These are phyloP conservation scores for Reinhardtius hippoglossoides DNA, from an alignment of 2,113 vertebrate species.

Conservation along the genomic window DNA sequence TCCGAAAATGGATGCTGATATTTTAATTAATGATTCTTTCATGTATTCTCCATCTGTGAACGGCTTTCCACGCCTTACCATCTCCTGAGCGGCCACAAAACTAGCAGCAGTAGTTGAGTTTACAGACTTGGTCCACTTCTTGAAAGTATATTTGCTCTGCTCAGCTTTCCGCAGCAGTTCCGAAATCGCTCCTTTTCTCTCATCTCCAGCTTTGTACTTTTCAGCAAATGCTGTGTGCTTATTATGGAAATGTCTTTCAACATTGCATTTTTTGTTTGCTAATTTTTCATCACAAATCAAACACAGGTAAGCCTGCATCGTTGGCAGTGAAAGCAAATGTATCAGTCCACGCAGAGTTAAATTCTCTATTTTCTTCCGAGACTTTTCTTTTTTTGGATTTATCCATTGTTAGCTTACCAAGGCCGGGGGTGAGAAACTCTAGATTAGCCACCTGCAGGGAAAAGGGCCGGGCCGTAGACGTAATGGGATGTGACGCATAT, in stretches of 20 bases:
- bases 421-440: background rate
- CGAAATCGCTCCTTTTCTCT: background rate
- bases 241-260: constrained; percentile 1
- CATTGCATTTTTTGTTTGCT: constrained; percentile 12
- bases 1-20: background rate
- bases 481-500: background rate
- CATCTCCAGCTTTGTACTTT: background rate
- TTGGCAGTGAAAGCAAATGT: background rate
- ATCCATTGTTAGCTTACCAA: background rate
- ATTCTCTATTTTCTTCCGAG: background rate
- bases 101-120: constrained; percentile 14
- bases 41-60: constrained; percentile 12
- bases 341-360: background rate
- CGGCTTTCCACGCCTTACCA: background rate
- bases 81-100: constrained; percentile 20
- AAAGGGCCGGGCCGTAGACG: too few relatives aligned
- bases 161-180: constrained; percentile 5
- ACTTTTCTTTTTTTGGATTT: constrained; percentile 1
- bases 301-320: background rate
- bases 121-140: constrained; percentile 21
- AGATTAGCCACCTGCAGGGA: too few relatives aligned
- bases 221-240: constrained; percentile 6
- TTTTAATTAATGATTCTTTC: background rate
- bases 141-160: background rate
- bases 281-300: constrained; percentile 6